Conservation (phyloP, 2,797 vertebrate genomes). For the Zalophus californianus region DNA sequence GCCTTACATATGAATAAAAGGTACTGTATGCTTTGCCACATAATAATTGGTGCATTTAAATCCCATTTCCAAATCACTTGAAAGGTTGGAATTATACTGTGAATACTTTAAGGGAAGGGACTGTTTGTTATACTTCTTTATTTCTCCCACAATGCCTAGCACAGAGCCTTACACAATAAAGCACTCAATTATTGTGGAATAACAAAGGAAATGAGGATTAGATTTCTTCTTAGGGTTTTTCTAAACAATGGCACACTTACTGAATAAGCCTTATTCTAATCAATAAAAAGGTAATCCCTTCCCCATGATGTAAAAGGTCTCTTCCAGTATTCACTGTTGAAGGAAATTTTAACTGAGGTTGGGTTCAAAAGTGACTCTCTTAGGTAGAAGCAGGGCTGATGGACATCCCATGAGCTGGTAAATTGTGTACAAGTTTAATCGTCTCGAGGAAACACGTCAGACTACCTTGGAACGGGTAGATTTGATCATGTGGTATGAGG, state of each 20-base stretch:
- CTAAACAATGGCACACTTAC: neutral
- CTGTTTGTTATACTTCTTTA: neutral
- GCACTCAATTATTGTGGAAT: neutral
- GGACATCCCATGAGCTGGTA: neutral
- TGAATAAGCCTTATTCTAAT: conserved; percentile 37
- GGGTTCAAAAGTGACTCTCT: neutral
- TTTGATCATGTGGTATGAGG: neutral
- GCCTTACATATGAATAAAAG: conserved; percentile 74
- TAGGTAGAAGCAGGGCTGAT: neutral
- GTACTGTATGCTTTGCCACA: conserved; percentile 75
- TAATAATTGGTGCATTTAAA: conserved; percentile 70
- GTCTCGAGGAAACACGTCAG: neutral
- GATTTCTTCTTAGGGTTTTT: conserved; percentile 28
- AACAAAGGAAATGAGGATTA: conserved; percentile 10
- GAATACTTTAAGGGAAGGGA: conserved; percentile 39
- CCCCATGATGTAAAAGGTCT: neutral
- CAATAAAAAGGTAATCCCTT: conserved; percentile 28
- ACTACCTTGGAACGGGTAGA: neutral
- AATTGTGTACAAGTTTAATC: neutral
- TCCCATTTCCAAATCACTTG: conserved; percentile 52
- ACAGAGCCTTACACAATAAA: neutral
- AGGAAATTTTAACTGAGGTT: neutral
- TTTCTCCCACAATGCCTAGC: conserved; percentile 23
- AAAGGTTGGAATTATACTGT: conserved; percentile 40
- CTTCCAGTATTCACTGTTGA: neutral